Conservation (phyloP, 2,797 vertebrate genomes). For the Chloroceryle amazona region DNA sequence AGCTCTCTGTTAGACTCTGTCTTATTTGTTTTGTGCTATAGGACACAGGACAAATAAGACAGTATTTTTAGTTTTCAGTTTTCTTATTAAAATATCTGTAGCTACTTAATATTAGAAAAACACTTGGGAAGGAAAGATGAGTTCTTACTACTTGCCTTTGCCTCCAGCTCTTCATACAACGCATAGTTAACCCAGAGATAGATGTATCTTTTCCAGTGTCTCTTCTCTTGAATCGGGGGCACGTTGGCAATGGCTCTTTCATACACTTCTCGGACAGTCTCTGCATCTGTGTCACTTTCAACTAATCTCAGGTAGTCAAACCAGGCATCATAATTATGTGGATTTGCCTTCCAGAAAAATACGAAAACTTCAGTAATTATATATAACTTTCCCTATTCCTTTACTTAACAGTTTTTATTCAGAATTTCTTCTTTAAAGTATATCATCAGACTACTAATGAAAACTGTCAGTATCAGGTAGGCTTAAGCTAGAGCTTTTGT, state of each 20-base stretch:
- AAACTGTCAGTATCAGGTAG: background rate
- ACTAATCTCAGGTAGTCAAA: conserved; percentile 96
- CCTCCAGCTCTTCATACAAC: conserved; percentile 95
- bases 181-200: conserved; percentile 98
- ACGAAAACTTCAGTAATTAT: background rate
- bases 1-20: too few species aligned
- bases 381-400: background rate
- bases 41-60: background rate
- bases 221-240: conserved; percentile 94
- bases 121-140: background rate
- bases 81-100: background rate
- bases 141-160: conserved; percentile 84
- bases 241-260: conserved; percentile 95
- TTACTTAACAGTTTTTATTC: background rate
- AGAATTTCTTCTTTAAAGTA: background rate
- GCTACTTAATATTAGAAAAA: background rate
- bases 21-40: too few species aligned
- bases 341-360: conserved; percentile 87
- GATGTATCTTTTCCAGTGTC: conserved; percentile 97
- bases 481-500: background rate
- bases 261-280: conserved; percentile 93
- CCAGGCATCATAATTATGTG: conserved; percentile 98
- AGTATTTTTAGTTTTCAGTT: background rate
- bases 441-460: accelerated
- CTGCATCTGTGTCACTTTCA: conserved; percentile 92